Base-by-base conservation (phyloP, 2,113 vertebrate species). In the Lota lota region DNA sequence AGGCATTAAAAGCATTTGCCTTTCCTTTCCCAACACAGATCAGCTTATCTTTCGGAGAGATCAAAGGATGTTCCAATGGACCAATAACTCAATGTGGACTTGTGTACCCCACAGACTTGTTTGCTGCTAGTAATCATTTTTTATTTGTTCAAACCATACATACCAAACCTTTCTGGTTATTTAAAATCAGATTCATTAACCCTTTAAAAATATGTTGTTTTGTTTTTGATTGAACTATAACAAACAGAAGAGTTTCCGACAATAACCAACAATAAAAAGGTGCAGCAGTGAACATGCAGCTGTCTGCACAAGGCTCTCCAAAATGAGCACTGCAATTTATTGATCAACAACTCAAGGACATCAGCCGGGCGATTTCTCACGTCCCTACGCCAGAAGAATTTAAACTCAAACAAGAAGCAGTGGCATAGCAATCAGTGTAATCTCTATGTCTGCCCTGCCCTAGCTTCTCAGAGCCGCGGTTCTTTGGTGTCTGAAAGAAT, bases 351-450 rank as follows among this genome's bases (percentile, higher is more conserved):
- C 20, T n/a, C 36, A 60, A 66, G 24, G 40, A 76, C 67, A 65
- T 22, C 28, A 59, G 67, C 14, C 33, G 54, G 51, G 18, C 12
- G 15, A 24, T 22, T 22, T 15, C 22, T 58, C 59, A 8, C 60
- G 53, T 71, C 36, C 67, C 69, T 63, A 22, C 18, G 72, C 70
- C 72, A 75, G 28, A 79, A 67, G 69, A 68, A 82, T 88, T 88
- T 79, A 73, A 61, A 73, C 87, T 87, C 67, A 79, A 81, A 80
- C 36, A 54, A 56, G 14, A n/a, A 70, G 67, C 75, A 75, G 64
- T 78, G 70, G 71, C 79, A 80, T 70, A 83, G 76, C 76, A 86
- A 85, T 85, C 83, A 82, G 64, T 76, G 50, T 83, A 74, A 85
- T 87, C 82, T 87, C 33, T 54, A 16, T 70, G 76, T 81, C 81